A percentile compares a stretch with the other conserved stretches of the same genome.
Evolutionary conservation across 2,113 vertebrate species (phyloP).

Genomic region (Hemibagrus wyckioides): DNA sequence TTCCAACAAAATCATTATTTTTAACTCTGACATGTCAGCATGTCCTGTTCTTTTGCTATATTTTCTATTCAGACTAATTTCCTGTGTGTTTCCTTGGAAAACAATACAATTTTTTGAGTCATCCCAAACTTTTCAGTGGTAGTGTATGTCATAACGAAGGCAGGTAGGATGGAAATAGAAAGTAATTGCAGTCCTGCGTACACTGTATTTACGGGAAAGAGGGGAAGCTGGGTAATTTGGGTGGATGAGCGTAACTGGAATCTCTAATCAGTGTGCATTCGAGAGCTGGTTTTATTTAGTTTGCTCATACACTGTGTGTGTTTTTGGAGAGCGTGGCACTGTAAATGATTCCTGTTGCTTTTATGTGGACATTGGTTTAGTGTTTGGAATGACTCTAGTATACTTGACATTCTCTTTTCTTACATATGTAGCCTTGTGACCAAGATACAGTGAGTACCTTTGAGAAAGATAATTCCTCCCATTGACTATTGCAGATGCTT

Average conservation of each 20-base stretch:
- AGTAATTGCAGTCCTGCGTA: slow-evolving; percentile 65
- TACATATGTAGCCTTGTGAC: neutral
- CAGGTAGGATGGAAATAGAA: slow-evolving; percentile 72
- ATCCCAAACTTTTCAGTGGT: too few relatives aligned
- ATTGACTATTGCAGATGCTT: neutral
- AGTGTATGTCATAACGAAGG: slow-evolving; percentile 35
- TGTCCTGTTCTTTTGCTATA: too few relatives aligned
- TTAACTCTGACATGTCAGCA: too few relatives aligned
- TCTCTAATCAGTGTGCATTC: slow-evolving; percentile 68
- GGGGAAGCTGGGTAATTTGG: slow-evolving; percentile 65
- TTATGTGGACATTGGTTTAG: slow-evolving; percentile 29
- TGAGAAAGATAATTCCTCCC: neutral
- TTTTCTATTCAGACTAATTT: too few relatives aligned
- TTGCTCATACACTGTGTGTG: slow-evolving; percentile 48
- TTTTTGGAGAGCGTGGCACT: neutral
- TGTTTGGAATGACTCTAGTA: neutral
- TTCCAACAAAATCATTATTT: too few relatives aligned
- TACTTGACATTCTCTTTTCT: neutral
- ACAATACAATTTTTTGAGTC: too few relatives aligned
- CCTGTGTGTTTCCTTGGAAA: too few relatives aligned
- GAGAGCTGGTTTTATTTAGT: slow-evolving; percentile 59
- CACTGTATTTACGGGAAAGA: slow-evolving; percentile 69
- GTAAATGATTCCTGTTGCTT: slow-evolving; percentile 15
- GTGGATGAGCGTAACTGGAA: slow-evolving; percentile 59
- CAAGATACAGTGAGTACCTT: neutral